phyloP scores from a whole-genome alignment of 2,113 vertebrate species.

The Ellobius talpinus region DNA sequence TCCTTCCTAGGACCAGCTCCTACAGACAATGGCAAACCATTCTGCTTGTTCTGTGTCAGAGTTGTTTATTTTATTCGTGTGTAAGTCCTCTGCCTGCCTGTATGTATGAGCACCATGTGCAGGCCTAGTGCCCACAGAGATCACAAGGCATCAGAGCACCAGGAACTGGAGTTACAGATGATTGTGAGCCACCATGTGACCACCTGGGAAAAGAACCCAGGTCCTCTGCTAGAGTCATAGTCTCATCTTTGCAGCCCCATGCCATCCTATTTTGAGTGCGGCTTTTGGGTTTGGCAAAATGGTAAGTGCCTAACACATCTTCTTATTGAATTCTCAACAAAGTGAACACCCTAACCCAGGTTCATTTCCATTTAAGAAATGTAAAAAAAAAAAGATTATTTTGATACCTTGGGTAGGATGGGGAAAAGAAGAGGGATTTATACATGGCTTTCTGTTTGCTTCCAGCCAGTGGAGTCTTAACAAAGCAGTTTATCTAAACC shows the following conservation, averaged over 20 bases:
- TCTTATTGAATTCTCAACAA: not conserved
- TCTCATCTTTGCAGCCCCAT: not conserved
- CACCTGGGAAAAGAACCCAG: not conserved
- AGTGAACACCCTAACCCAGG: fast-evolving
- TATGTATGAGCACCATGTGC: too few relatives aligned
- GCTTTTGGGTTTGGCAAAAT: not conserved
- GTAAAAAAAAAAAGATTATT: not conserved
- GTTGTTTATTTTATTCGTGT: not conserved
- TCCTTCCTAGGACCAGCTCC: fast-evolving
- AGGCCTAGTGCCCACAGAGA: too few relatives aligned
- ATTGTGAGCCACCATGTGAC: not conserved
- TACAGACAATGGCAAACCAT: fast-evolving
- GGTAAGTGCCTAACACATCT: not conserved
- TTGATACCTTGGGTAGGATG: not conserved
- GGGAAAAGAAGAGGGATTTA: fast-evolving
- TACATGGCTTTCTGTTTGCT: not conserved
- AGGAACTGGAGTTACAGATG: too few relatives aligned
- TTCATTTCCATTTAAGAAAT: not conserved
- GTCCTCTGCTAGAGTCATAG: not conserved
- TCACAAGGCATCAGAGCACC: not conserved
- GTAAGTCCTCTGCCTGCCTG: not conserved
- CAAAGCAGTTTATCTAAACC: not conserved
- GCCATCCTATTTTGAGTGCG: fast-evolving
- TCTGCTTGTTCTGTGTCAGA: not conserved
- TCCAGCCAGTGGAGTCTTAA: not conserved